These are phyloP conservation scores for Eudemis profundana DNA, from an alignment of 2,888 invertebrate genomes.

Conservation along the genomic window DNA sequence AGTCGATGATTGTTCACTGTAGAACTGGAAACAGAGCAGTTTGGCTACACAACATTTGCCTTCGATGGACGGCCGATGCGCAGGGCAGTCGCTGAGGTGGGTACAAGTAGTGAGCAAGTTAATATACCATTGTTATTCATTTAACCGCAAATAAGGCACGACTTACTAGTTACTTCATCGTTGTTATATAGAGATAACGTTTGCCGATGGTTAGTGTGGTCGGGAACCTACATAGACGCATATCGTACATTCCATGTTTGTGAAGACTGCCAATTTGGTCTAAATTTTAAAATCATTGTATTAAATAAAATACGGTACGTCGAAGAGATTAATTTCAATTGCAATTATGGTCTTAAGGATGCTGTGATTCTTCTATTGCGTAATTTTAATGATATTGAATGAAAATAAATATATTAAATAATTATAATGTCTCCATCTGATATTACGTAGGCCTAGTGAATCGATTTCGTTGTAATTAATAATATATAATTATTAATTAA, in stretches of 20 bases:
- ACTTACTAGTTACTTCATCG: constrained; percentile 76
- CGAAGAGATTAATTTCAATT: constrained; percentile 82
- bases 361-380: constrained; percentile 86
- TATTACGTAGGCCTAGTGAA: constrained; percentile 82
- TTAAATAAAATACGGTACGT: constrained; percentile 80
- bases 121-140: constrained; percentile 69
- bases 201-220: constrained; percentile 81
- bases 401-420: constrained; percentile 65
- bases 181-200: constrained; percentile 82
- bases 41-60: constrained; percentile 66
- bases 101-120: constrained; percentile 48
- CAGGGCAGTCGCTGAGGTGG: constrained; percentile 58
- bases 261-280: constrained; percentile 85
- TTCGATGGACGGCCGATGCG: constrained; percentile 64
- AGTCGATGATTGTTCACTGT: constrained; percentile 53
- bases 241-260: constrained; percentile 86
- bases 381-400: constrained; percentile 78
- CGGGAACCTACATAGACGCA: constrained; percentile 84
- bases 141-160: constrained; percentile 64
- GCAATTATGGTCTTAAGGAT: constrained; percentile 84
- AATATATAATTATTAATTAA: constrained; percentile 57
- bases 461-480: constrained; percentile 82
- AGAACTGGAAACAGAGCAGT: constrained; percentile 57
- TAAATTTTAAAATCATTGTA: constrained; percentile 84
- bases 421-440: constrained; percentile 78